A percentile compares a stretch with the other conserved stretches of the same genome.
These are phyloP conservation scores for Tenthredo notha DNA, from an alignment of 2,888 invertebrate genomes.

Conservation along the genomic window DNA sequence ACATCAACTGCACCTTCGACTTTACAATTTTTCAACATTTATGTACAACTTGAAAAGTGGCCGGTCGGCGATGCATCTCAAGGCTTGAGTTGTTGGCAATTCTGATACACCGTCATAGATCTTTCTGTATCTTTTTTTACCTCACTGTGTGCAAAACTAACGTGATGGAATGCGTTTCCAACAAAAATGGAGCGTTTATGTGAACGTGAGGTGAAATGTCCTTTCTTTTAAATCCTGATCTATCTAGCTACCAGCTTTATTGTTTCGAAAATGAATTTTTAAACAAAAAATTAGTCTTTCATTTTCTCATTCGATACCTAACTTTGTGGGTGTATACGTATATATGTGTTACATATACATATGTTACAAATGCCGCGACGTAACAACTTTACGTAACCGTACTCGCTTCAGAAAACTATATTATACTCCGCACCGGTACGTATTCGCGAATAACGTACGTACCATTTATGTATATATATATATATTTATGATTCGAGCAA, in stretches of 20 bases:
- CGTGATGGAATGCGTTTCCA: neutral
- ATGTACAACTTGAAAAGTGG: neutral
- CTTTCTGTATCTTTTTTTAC: neutral
- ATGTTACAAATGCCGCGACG: neutral
- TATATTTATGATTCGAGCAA: neutral
- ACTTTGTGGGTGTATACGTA: neutral
- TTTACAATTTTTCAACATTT: neutral
- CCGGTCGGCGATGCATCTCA: neutral
- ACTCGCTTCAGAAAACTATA: neutral
- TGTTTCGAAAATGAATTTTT: neutral
- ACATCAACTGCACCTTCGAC: conserved; percentile 13
- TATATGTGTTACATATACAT: neutral
- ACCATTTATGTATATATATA: neutral
- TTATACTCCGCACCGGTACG: neutral
- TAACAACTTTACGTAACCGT: conserved; percentile 18
- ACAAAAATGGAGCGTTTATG: neutral
- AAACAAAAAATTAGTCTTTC: neutral
- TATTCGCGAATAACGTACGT: neutral
- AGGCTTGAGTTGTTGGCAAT: neutral
- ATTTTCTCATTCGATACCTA: neutral
- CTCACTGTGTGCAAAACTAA: neutral
- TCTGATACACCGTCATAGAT: neutral
- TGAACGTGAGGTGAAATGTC: neutral
- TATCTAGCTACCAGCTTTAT: neutral
- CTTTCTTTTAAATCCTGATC: neutral